Percentiles rank a stretch among this genome's conserved stretches.
Evolutionary conservation across 2,888 invertebrate genomes (phyloP).

Genomic region (Rotaria magnacalcarata): DNA sequence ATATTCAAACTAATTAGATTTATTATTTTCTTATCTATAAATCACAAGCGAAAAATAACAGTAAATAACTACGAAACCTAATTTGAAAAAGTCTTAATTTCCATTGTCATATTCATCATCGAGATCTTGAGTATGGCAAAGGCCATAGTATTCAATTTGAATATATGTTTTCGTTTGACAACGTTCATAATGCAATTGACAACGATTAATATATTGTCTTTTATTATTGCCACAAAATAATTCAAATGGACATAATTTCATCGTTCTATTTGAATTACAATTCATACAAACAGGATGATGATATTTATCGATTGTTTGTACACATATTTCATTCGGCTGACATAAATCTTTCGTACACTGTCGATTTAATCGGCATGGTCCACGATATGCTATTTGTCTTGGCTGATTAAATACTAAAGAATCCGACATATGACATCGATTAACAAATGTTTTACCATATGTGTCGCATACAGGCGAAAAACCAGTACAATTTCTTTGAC

Average conservation of each 20-base stretch:
- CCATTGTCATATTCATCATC: neutral
- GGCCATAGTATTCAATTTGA: conserved; percentile 18
- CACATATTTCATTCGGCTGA: neutral
- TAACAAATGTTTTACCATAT: conserved; percentile 25
- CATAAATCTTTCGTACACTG: neutral
- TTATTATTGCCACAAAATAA: conserved; percentile 28
- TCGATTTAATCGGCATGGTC: conserved; percentile 2
- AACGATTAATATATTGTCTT: neutral
- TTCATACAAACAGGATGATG: conserved; percentile 24
- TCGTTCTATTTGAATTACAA: neutral
- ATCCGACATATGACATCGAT: conserved; percentile 4
- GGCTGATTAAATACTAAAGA: neutral
- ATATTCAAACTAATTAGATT: too few species aligned
- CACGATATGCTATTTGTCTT: neutral
- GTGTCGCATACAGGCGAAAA: conserved; percentile 35
- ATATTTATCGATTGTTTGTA: conserved; percentile 19
- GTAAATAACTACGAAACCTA: too few species aligned
- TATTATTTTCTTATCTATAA: too few species aligned
- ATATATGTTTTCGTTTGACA: neutral
- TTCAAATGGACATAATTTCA: neutral
- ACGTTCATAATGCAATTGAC: conserved; percentile 20
- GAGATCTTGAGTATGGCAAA: neutral
- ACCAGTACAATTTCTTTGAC: conserved; percentile 23
- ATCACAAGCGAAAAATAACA: too few species aligned
- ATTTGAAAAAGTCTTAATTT: neutral